These are phyloP conservation scores for Sparidentex hasta DNA, from an alignment of 2,797 vertebrate species.

Conservation along the genomic window DNA sequence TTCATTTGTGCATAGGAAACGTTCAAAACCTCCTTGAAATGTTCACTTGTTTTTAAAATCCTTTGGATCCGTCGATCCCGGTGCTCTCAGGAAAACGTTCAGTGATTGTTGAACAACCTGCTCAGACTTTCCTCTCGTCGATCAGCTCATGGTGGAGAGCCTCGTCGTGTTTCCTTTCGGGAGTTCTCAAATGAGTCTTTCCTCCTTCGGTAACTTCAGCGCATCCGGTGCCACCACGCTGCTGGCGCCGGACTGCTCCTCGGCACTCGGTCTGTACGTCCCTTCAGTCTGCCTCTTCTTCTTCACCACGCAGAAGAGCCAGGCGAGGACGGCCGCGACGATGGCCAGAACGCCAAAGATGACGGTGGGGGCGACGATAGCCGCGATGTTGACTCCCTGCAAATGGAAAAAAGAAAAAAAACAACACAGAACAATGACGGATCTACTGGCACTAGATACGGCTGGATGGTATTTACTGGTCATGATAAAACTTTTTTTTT, in stretches of 20 bases:
- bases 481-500: neutral
- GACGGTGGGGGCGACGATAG: slow-evolving; percentile 89
- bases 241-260: slow-evolving; percentile 89
- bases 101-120: slow-evolving; percentile 36
- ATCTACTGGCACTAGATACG: neutral
- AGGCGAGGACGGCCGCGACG: slow-evolving; percentile 74
- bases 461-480: neutral
- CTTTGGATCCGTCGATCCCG: slow-evolving; percentile 16
- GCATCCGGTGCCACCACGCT: slow-evolving; percentile 83
- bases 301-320: slow-evolving; percentile 87
- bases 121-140: slow-evolving; percentile 4
- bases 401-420: no score
- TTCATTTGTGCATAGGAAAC: slow-evolving; percentile 51
- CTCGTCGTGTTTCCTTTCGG: neutral
- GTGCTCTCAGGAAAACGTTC: slow-evolving; percentile 19
- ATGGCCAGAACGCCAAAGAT: slow-evolving; percentile 82
- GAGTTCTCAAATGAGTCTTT: slow-evolving; percentile 90
- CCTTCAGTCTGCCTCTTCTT: slow-evolving; percentile 95
- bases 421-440: neutral
- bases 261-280: slow-evolving; percentile 91
- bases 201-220: slow-evolving; percentile 93
- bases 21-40: slow-evolving; percentile 46
- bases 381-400: slow-evolving; percentile 80
- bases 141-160: slow-evolving; percentile 8
- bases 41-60: slow-evolving; percentile 34